These are phyloP conservation scores for Tiliqua scincoides DNA, from an alignment of 2,113 vertebrate genomes.

Conservation along the genomic window DNA sequence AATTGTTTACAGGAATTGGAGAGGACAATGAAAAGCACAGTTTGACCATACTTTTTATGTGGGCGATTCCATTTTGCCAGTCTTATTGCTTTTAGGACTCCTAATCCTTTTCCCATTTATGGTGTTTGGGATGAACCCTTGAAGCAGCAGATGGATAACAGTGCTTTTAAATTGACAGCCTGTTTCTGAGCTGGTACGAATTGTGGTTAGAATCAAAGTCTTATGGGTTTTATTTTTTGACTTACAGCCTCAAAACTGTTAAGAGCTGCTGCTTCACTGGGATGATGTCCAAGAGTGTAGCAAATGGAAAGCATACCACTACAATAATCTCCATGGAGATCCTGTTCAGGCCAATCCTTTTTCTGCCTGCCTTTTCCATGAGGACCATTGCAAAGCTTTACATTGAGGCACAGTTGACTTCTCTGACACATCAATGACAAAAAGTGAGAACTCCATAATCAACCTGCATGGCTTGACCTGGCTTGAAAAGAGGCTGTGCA, in stretches of 20 bases:
- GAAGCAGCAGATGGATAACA: conserved; percentile 27
- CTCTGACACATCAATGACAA: not conserved
- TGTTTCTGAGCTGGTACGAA: conserved; percentile 5
- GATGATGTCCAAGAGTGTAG: not conserved
- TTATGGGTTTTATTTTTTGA: not conserved
- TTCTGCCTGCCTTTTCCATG: not conserved
- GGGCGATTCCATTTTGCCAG: conserved; percentile 32
- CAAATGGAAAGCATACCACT: not conserved
- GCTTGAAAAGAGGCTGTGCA: not conserved
- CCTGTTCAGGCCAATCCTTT: not conserved
- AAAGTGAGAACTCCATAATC: not conserved
- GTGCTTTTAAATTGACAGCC: not conserved
- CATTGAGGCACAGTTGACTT: not conserved
- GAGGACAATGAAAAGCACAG: not conserved
- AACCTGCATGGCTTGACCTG: too few species aligned
- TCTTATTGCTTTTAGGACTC: conserved; percentile 6
- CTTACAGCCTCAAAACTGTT: not conserved
- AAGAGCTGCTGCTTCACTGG: not conserved
- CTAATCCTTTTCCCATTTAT: conserved; percentile 52
- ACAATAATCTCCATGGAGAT: not conserved
- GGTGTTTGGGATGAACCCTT: conserved; percentile 37
- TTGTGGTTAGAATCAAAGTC: conserved; percentile 4
- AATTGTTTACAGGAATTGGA: not conserved
- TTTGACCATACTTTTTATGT: not conserved
- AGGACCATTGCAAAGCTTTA: not conserved